A percentile compares a stretch with the other conserved stretches of the same genome.
Evolutionary conservation across 2,888 invertebrate genomes (phyloP).

Genomic region (Apamea anceps): DNA sequence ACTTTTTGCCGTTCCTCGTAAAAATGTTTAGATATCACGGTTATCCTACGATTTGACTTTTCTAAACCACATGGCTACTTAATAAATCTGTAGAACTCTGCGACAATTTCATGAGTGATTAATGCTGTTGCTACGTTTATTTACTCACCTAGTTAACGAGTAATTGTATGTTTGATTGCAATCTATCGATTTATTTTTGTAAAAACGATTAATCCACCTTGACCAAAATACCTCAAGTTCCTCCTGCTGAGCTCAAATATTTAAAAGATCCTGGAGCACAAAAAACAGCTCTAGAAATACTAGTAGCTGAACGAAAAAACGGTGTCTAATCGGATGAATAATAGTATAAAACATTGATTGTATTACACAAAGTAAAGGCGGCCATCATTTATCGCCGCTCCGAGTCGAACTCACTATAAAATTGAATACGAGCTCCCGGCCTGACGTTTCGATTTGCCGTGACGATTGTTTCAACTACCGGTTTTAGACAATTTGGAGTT

Average conservation of each 20-base stretch:
- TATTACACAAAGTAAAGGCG: slow-evolving; percentile 72
- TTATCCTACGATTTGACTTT: slow-evolving; percentile 66
- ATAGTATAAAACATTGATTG: slow-evolving; percentile 72
- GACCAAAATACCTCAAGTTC: slow-evolving; percentile 40
- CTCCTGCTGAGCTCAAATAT: slow-evolving; percentile 58
- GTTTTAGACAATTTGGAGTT: slow-evolving; percentile 83
- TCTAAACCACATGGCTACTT: slow-evolving; percentile 59
- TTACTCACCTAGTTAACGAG: neutral
- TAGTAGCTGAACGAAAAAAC: slow-evolving; percentile 65
- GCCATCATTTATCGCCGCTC: slow-evolving; percentile 73
- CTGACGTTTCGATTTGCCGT: slow-evolving; percentile 79
- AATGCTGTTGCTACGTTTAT: slow-evolving; percentile 22
- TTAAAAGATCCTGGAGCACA: slow-evolving; percentile 50
- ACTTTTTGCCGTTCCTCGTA: slow-evolving; percentile 77
- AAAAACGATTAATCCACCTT: slow-evolving; percentile 23
- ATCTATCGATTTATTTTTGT: slow-evolving; percentile 6
- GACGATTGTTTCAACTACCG: slow-evolving; percentile 86
- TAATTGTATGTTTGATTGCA: neutral
- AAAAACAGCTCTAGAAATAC: slow-evolving; percentile 61
- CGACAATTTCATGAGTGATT: slow-evolving; percentile 31
- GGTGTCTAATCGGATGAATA: slow-evolving; percentile 70
- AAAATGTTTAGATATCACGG: slow-evolving; percentile 76
- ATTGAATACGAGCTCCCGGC: slow-evolving; percentile 76
- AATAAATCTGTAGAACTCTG: slow-evolving; percentile 36
- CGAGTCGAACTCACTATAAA: slow-evolving; percentile 74